Evolutionary conservation across 2,888 invertebrate species (phyloP).

Genomic region (Gari tellinella): DNA sequence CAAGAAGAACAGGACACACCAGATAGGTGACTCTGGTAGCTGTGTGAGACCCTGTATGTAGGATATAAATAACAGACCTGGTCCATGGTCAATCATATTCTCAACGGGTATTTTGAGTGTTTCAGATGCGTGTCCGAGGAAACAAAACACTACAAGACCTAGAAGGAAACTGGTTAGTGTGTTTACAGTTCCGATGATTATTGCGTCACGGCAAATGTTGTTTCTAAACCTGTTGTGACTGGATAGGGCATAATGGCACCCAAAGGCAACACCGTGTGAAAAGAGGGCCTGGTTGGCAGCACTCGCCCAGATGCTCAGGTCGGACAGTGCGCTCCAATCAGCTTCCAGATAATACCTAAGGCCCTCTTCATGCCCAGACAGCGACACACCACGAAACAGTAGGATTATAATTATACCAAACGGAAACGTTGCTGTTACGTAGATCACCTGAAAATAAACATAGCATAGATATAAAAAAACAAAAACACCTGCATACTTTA

Average conservation of each 20-base stretch:
- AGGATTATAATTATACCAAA: constrained; percentile 33
- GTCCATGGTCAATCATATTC: constrained; percentile 35
- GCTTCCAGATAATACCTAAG: constrained; percentile 27
- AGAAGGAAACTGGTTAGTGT: constrained; percentile 31
- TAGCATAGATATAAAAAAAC: too few relatives aligned
- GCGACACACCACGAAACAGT: constrained; percentile 25
- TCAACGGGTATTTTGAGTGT: constrained; percentile 24
- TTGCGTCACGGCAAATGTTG: constrained; percentile 31
- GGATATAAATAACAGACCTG: constrained; percentile 44
- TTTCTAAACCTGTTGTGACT: constrained; percentile 38
- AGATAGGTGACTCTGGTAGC: constrained; percentile 34
- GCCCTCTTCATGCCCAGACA: constrained; percentile 26
- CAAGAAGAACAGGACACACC: constrained; percentile 42
- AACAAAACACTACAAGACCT: constrained; percentile 36
- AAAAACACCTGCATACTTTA: too few relatives aligned
- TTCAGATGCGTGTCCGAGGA: constrained; percentile 40
- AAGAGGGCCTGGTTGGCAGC: constrained; percentile 41
- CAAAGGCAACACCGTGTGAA: constrained; percentile 32
- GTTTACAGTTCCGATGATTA: constrained; percentile 25
- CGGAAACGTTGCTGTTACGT: constrained; percentile 47
- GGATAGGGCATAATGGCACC: constrained; percentile 24
- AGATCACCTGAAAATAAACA: constrained; percentile 26
- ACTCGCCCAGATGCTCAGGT: constrained; percentile 38
- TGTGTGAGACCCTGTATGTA: constrained; percentile 38
- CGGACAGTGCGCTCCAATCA: constrained; percentile 27